phyloP scores from a whole-genome alignment of 2,113 vertebrate species.

The Perognathus longimembris region DNA sequence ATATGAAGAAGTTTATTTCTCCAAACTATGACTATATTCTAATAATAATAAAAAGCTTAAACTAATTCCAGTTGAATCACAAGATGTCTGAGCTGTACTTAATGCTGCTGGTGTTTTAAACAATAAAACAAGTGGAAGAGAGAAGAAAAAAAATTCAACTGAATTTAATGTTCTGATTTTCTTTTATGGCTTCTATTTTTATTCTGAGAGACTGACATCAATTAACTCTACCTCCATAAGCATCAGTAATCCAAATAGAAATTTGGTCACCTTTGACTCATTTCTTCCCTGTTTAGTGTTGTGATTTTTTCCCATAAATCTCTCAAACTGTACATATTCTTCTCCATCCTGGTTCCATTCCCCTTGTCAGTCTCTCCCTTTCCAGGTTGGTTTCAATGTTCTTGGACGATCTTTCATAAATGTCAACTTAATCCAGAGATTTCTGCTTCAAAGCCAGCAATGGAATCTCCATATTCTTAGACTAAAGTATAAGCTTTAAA shows the following conservation, averaged over 20 bases:
- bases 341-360: not conserved
- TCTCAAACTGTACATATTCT: not conserved
- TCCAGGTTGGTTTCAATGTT: not conserved
- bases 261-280: not conserved
- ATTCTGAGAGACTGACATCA: not conserved
- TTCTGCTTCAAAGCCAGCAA: not conserved
- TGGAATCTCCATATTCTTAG: not conserved
- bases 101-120: not conserved
- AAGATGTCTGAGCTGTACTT: not conserved
- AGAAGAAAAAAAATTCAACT: too few relatives aligned
- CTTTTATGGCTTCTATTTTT: not conserved
- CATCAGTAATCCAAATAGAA: not conserved
- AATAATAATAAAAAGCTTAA: not conserved
- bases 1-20: not conserved
- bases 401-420: not conserved
- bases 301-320: not conserved
- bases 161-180: not conserved
- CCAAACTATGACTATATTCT: not conserved
- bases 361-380: not conserved
- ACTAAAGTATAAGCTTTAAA: not conserved
- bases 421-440: not conserved
- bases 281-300: not conserved
- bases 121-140: not conserved
- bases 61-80: not conserved
- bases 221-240: not conserved